A percentile compares a stretch with the other conserved stretches of the same genome.
These are phyloP conservation scores for Oithona nana DNA, from an alignment of 2,888 invertebrate species.

Conservation along the genomic window DNA sequence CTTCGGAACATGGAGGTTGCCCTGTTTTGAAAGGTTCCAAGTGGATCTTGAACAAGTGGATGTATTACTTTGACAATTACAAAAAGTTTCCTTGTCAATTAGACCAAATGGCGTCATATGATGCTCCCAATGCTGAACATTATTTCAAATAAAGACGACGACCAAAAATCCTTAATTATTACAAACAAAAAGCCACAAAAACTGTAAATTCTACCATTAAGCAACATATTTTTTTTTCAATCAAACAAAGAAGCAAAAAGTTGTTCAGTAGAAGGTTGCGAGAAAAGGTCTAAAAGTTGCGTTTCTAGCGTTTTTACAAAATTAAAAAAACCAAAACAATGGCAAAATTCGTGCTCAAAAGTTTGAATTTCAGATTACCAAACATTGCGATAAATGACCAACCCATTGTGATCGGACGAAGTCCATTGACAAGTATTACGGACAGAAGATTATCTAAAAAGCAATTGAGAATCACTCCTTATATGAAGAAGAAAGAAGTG, in stretches of 20 bases:
- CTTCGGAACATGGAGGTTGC: slow-evolving; percentile 1
- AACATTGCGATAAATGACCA: not conserved
- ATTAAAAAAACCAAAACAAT: no score
- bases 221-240: no score
- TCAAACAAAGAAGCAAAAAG: no score
- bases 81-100: not conserved
- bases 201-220: no score
- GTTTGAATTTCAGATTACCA: not conserved
- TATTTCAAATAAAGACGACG: no score
- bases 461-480: not conserved
- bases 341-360: not conserved
- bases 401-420: not conserved
- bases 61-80: not conserved
- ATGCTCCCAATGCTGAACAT: no score
- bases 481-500: not conserved
- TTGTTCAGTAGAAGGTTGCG: no score
- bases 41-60: slow-evolving; percentile 16
- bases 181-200: no score
- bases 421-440: not conserved
- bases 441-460: not conserved
- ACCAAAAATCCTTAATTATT: no score
- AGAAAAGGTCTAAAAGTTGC: no score
- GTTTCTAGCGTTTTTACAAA: no score
- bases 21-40: slow-evolving; percentile 4
- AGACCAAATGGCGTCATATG: no score